Percentiles rank a stretch among this genome's conserved stretches.
phyloP scores from a whole-genome alignment of 1,140 invertebrate species.

The Oreohelix idahoensis region DNA sequence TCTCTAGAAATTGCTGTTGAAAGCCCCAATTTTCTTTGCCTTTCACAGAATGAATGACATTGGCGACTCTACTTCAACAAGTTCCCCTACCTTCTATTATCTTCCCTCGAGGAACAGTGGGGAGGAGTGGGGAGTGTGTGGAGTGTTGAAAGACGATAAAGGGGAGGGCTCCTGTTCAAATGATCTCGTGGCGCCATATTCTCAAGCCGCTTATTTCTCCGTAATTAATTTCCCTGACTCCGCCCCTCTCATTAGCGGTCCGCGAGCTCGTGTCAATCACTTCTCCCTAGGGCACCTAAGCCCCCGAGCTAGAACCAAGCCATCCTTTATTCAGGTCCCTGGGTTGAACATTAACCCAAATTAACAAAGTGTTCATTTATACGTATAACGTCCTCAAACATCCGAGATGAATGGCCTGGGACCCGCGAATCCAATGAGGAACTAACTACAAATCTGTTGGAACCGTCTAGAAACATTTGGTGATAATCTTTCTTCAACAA shows the following conservation, averaged over 20 bases:
- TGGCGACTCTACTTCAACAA: background rate
- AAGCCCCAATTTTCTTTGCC: background rate
- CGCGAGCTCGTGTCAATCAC: conserved; percentile 25
- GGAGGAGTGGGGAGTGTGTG: background rate
- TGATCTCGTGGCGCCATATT: background rate
- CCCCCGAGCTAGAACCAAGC: background rate
- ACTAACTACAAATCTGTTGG: background rate
- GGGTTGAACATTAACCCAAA: background rate
- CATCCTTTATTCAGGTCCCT: conserved; percentile 20
- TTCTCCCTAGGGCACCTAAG: conserved; percentile 5
- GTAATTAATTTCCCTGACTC: conserved; percentile 29
- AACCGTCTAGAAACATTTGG: background rate
- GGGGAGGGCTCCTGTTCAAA: background rate
- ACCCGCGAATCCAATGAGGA: background rate
- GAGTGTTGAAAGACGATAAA: background rate
- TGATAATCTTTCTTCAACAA: background rate
- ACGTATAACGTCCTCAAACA: background rate
- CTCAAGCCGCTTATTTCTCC: conserved; percentile 34
- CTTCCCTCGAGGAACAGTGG: background rate
- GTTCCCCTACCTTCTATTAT: background rate
- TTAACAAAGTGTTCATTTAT: conserved; percentile 7
- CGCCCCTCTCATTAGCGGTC: conserved; percentile 29
- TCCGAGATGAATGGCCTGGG: background rate
- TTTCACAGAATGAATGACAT: background rate
- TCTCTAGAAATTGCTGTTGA: background rate